A percentile compares a stretch with the other conserved stretches of the same genome.
Evolutionary conservation across 1,140 invertebrate genomes (phyloP).

Genomic region (Calephelis nemesis): DNA sequence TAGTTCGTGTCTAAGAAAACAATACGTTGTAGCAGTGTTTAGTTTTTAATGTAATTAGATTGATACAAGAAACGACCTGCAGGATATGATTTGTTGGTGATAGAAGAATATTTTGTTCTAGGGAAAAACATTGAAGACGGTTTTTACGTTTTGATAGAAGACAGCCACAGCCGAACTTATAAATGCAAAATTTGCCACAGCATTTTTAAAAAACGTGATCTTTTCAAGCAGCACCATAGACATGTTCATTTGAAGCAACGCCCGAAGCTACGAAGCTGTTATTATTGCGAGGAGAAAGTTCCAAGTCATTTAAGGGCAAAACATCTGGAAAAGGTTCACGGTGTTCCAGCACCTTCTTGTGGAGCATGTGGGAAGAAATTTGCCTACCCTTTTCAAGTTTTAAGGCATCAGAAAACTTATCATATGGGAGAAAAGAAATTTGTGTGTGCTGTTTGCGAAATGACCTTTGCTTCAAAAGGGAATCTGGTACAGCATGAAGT

Average conservation of each 20-base stretch:
- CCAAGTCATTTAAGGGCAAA: slow-evolving; percentile 30
- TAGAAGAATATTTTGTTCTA: slow-evolving; percentile 75
- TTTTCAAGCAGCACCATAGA: slow-evolving; percentile 35
- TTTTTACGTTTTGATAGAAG: slow-evolving; percentile 36
- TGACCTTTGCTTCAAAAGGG: slow-evolving; percentile 53
- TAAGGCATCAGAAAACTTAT: slow-evolving; percentile 41
- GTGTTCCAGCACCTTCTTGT: slow-evolving; percentile 40
- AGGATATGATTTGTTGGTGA: slow-evolving; percentile 34
- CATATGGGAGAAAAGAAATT: slow-evolving; percentile 57
- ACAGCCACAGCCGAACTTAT: slow-evolving; percentile 20
- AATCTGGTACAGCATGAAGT: slow-evolving; percentile 71
- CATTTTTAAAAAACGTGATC: slow-evolving; percentile 29
- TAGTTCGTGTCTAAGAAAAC: too few relatives aligned
- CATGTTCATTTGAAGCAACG: slow-evolving; percentile 37
- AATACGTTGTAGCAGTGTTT: too few relatives aligned
- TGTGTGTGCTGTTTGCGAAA: slow-evolving; percentile 57
- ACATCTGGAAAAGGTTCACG: slow-evolving; percentile 44
- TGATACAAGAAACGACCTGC: background rate
- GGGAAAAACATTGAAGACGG: slow-evolving; percentile 82
- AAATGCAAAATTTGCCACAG: slow-evolving; percentile 33
- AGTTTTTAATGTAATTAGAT: too few relatives aligned
- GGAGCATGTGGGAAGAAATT: slow-evolving; percentile 47
- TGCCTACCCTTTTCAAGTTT: slow-evolving; percentile 36
- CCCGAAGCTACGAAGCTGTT: slow-evolving; percentile 30
- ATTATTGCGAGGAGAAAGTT: slow-evolving; percentile 37